Percentiles rank a stretch among this genome's conserved stretches.
phyloP scores from a whole-genome alignment of 2,797 vertebrate species.

The Notamacropus eugenii region DNA sequence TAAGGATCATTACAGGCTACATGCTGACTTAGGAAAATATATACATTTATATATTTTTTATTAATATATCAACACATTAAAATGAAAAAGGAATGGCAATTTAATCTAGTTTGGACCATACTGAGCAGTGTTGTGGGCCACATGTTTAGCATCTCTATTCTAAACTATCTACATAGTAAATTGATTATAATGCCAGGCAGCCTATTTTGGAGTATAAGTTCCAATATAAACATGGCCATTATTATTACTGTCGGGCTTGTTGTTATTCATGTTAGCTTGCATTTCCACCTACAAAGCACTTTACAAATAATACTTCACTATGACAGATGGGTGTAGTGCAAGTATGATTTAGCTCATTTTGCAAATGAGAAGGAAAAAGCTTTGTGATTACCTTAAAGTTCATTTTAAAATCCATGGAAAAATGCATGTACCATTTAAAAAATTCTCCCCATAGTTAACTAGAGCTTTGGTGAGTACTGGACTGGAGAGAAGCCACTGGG shows the following conservation, averaged over 20 bases:
- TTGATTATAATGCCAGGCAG: not conserved
- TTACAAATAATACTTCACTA: not conserved
- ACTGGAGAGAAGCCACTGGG: not conserved
- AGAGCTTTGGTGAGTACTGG: not conserved
- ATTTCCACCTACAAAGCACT: not conserved
- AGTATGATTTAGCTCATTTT: constrained; percentile 43
- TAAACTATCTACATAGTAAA: not conserved
- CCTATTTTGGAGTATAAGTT: not conserved
- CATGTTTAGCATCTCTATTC: not conserved
- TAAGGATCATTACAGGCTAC: not conserved
- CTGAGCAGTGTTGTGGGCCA: not conserved
- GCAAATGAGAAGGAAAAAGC: not conserved
- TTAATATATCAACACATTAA: not conserved
- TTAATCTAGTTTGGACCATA: not conserved
- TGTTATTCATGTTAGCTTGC: not conserved
- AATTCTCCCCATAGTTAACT: constrained; percentile 14
- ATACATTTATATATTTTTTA: not conserved
- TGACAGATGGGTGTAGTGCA: constrained; percentile 7
- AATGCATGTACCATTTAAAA: constrained; percentile 43
- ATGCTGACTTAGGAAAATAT: not conserved
- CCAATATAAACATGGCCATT: not conserved
- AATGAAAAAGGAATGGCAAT: not conserved
- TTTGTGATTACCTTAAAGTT: constrained; percentile 37
- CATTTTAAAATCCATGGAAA: constrained; percentile 31
- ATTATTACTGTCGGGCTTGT: not conserved